Evolutionary conservation across 1,140 invertebrate species (phyloP).

Genomic region (Atta cephalotes): DNA sequence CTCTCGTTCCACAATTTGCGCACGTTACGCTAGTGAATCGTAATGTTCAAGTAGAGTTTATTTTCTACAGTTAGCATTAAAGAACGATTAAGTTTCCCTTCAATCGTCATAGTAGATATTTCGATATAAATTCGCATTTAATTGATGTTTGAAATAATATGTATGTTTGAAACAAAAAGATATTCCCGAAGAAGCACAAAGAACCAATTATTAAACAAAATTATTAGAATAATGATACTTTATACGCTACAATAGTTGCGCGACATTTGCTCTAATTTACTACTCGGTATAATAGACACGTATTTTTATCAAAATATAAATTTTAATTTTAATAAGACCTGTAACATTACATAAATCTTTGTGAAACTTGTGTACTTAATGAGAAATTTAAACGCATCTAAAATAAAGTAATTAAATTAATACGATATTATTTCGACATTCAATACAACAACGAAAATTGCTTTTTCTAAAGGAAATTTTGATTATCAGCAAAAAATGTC

Average conservation of each 20-base stretch:
- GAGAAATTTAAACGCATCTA: neutral
- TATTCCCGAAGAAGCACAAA: neutral
- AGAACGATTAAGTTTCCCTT: conserved; percentile 23
- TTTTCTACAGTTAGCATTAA: conserved; percentile 3
- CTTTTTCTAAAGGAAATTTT: neutral
- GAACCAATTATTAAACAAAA: neutral
- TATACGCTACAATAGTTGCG: neutral
- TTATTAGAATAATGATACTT: neutral
- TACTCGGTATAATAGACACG: neutral
- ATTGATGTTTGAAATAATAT: neutral
- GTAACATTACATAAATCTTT: neutral
- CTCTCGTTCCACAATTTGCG: conserved; percentile 16
- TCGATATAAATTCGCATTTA: neutral
- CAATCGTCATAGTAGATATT: neutral
- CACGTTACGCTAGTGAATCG: conserved; percentile 9
- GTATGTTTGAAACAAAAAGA: neutral
- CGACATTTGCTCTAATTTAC: neutral
- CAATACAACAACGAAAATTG: neutral
- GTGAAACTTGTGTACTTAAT: neutral
- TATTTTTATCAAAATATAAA: neutral
- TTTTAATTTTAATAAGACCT: neutral
- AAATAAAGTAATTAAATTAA: neutral
- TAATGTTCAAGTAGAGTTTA: neutral
- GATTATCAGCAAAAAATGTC: neutral
- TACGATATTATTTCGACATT: neutral